phyloP scores from a whole-genome alignment of 64 coral and sea anemone species.

The Trachythela sp. region DNA sequence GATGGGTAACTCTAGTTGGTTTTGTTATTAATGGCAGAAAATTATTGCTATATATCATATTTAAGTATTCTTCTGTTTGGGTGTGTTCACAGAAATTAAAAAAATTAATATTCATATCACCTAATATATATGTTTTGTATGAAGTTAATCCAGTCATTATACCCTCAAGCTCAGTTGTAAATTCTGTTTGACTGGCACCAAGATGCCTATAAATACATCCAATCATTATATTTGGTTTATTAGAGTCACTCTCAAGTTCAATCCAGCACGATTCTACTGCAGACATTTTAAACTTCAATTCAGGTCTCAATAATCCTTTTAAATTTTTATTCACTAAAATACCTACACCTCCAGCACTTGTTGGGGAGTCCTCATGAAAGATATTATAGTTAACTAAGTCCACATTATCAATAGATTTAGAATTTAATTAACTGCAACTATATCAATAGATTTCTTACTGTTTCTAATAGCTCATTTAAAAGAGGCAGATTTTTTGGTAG shows the following conservation, averaged over 20 bases:
- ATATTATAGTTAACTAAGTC: slow-evolving; percentile 41
- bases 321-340: slow-evolving; percentile 34
- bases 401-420: slow-evolving; percentile 42
- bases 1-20: slow-evolving; percentile 39
- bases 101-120: slow-evolving; percentile 53
- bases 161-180: slow-evolving; percentile 31
- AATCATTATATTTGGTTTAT: neutral
- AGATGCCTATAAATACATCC: slow-evolving; percentile 59
- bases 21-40: slow-evolving; percentile 54
- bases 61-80: slow-evolving; percentile 48
- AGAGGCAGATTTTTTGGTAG: neutral
- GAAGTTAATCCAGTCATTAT: slow-evolving; percentile 32
- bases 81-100: slow-evolving; percentile 37
- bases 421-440: slow-evolving; percentile 26
- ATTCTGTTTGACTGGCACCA: slow-evolving; percentile 41
- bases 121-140: slow-evolving; percentile 40
- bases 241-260: slow-evolving; percentile 39
- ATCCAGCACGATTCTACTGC: slow-evolving; percentile 36
- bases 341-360: slow-evolving; percentile 33
- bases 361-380: slow-evolving; percentile 38
- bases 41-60: slow-evolving; percentile 56
- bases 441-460: neutral
- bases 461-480: neutral
- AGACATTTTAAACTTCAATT: slow-evolving; percentile 45
- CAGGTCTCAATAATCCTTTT: slow-evolving; percentile 25